Evolutionary conservation across 2,113 vertebrate species (phyloP).

Genomic region (Lanius ludovicianus): DNA sequence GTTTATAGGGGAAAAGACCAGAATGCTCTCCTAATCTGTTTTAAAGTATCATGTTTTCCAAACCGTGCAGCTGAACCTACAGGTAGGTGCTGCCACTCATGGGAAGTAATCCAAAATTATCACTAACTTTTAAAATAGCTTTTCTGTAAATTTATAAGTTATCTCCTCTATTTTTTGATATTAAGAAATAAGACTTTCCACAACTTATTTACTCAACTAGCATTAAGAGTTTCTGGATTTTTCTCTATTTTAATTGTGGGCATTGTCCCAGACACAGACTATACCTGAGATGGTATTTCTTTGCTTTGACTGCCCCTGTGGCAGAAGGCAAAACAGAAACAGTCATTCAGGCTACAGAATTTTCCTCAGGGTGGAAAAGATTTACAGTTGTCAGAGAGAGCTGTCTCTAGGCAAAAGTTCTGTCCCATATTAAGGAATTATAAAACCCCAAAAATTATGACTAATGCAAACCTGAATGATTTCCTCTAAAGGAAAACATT

Average conservation of each 20-base stretch:
- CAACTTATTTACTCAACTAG: background rate
- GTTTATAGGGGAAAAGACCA: background rate
- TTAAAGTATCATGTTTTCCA: background rate
- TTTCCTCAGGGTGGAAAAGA: background rate
- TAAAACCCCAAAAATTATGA: background rate
- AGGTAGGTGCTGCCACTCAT: background rate
- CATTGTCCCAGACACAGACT: background rate
- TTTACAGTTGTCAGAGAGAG: background rate
- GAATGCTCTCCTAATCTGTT: background rate
- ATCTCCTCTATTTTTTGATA: background rate
- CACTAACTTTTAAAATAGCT: background rate
- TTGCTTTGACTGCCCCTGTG: background rate
- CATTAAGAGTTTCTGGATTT: background rate
- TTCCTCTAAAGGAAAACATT: background rate
- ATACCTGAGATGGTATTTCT: background rate
- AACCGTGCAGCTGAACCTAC: background rate
- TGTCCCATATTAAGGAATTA: background rate
- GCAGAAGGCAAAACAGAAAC: background rate
- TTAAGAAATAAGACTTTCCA: background rate
- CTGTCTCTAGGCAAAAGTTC: background rate
- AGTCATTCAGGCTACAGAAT: background rate
- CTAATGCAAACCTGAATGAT: background rate
- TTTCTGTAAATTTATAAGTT: background rate
- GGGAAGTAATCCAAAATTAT: background rate
- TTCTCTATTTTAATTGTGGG: background rate